These are phyloP conservation scores for Pantherophis alleghaniensis DNA, from an alignment of 2,797 vertebrate genomes.

Conservation along the genomic window DNA sequence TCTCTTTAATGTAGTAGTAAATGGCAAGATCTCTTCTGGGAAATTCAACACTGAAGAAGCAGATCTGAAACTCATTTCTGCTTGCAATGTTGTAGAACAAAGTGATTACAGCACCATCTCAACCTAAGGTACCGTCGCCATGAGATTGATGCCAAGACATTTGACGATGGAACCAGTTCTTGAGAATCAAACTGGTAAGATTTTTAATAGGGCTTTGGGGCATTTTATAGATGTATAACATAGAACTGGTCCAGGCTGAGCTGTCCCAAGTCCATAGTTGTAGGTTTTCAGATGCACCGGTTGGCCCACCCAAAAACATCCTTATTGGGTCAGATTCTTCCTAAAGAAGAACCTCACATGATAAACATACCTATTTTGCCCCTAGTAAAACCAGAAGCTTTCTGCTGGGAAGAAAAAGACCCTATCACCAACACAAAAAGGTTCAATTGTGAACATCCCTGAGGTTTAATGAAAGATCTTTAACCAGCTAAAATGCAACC, in stretches of 20 bases:
- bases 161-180: background rate
- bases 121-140: background rate
- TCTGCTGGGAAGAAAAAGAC: no score
- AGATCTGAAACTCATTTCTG: background rate
- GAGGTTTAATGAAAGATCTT: background rate
- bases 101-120: background rate
- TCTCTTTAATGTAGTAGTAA: conserved; percentile 34
- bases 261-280: background rate
- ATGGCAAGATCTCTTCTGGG: conserved; percentile 28
- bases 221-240: background rate
- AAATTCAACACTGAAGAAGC: background rate
- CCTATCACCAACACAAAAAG: background rate
- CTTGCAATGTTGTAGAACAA: background rate
- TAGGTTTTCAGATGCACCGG: background rate
- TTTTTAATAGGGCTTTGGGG: background rate
- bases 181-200: background rate
- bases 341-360: background rate
- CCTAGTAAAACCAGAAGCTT: background rate
- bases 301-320: background rate
- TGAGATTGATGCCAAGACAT: background rate
- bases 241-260: background rate
- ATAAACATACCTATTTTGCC: background rate
- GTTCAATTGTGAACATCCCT: background rate
- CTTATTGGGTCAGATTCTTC: background rate
- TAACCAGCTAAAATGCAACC: background rate